Percentiles rank a stretch among this genome's conserved stretches.
phyloP scores from a whole-genome alignment of 2,113 vertebrate species.

The Pagrus major region DNA sequence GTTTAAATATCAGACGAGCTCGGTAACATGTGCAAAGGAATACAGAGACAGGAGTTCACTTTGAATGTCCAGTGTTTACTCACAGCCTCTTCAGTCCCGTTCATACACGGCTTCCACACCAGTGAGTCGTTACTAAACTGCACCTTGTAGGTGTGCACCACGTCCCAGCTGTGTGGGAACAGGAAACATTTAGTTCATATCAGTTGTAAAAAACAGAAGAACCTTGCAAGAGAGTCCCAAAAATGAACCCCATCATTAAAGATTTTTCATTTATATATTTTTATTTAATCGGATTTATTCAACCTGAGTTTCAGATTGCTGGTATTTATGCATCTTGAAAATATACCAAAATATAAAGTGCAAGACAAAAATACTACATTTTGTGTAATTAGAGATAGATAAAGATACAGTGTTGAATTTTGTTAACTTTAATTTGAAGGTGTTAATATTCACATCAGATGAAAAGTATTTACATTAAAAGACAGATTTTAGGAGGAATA shows the following conservation, averaged over 20 bases:
- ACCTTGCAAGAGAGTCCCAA: neutral
- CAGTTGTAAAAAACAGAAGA: neutral
- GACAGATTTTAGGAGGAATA: neutral
- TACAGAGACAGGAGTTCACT: neutral
- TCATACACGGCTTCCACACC: conserved; percentile 86
- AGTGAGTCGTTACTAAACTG: conserved; percentile 93
- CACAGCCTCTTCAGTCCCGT: conserved; percentile 86
- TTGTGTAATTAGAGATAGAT: too few relatives aligned
- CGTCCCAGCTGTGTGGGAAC: conserved; percentile 82
- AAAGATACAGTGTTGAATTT: too few relatives aligned
- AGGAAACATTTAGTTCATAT: neutral
- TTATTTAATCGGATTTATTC: too few relatives aligned
- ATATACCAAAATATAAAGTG: too few relatives aligned
- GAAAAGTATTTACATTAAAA: neutral
- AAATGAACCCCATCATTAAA: too few relatives aligned
- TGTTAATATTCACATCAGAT: too few relatives aligned
- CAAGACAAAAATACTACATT: too few relatives aligned
- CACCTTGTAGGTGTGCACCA: conserved; percentile 91
- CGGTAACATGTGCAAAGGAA: accelerated
- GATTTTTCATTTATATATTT: too few relatives aligned
- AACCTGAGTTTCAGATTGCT: too few relatives aligned
- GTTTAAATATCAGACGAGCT: neutral
- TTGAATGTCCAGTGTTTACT: conserved; percentile 44
- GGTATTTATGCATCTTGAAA: too few relatives aligned
- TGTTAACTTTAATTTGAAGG: too few relatives aligned